phyloP scores from a whole-genome alignment of 2,888 invertebrate species.

The Tachina grossa region DNA sequence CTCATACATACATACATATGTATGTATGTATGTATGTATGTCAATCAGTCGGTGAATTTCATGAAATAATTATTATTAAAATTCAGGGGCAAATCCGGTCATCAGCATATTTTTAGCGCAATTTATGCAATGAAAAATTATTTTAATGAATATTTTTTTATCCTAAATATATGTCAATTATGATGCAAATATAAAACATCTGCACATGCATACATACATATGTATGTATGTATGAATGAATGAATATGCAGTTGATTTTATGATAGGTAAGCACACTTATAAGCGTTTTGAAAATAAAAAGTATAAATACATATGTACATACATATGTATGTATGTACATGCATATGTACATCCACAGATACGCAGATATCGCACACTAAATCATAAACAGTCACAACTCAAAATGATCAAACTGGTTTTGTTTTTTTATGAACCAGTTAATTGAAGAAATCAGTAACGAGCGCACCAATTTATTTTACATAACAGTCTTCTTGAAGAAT shows the following conservation, averaged over 20 bases:
- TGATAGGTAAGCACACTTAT: constrained; percentile 57
- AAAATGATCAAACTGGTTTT: no score
- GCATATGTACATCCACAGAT: no score
- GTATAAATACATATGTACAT: neutral
- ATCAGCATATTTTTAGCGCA: constrained; percentile 55
- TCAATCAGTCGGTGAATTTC: constrained; percentile 28
- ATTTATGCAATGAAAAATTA: constrained; percentile 31
- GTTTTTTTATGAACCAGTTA: no score
- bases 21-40: no score
- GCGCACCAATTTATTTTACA: no score
- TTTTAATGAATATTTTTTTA: constrained; percentile 45
- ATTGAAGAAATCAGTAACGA: no score
- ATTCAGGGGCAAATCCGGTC: constrained; percentile 68
- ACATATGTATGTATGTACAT: neutral
- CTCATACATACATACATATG: no score
- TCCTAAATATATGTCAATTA: constrained; percentile 53
- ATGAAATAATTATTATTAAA: constrained; percentile 49
- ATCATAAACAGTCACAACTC: no score
- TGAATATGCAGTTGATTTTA: constrained; percentile 53
- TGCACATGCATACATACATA: neutral
- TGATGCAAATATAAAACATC: neutral
- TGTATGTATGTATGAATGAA: constrained; percentile 54
- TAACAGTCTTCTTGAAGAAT: no score
- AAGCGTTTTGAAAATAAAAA: constrained; percentile 12
- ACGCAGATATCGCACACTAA: no score